phyloP scores from a whole-genome alignment of 1,140 invertebrate genomes.

The Venturia canescens region DNA sequence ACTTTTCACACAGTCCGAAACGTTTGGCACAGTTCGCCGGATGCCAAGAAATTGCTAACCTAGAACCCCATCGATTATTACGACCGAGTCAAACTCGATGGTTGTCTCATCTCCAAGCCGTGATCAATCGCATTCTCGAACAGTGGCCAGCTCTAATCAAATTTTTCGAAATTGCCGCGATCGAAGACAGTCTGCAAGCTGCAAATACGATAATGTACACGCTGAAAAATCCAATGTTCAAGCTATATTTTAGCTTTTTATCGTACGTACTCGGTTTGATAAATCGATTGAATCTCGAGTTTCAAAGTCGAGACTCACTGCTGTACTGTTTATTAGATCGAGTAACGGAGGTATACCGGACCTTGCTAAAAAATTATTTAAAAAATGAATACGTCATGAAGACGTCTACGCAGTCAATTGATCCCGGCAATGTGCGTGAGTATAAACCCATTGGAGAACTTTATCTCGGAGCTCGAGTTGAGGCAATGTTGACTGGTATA shows the following conservation, averaged over 20 bases:
- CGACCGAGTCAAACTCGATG: slow-evolving; percentile 64
- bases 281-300: slow-evolving; percentile 36
- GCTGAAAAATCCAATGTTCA: slow-evolving; percentile 10
- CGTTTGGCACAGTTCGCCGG: slow-evolving; percentile 56
- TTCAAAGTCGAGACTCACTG: slow-evolving; percentile 19
- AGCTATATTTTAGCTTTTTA: slow-evolving; percentile 28
- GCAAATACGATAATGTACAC: background rate
- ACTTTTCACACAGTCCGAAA: slow-evolving; percentile 61
- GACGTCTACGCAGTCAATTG: background rate
- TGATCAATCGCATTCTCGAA: slow-evolving; percentile 52
- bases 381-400: slow-evolving; percentile 18
- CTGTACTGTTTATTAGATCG: slow-evolving; percentile 4
- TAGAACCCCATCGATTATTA: slow-evolving; percentile 64
- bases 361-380: background rate
- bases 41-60: slow-evolving; percentile 63
- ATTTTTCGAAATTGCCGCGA: slow-evolving; percentile 33
- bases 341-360: slow-evolving; percentile 6
- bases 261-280: slow-evolving; percentile 35
- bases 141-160: slow-evolving; percentile 48
- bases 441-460: slow-evolving; percentile 9
- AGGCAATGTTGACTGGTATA: background rate
- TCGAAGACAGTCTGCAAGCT: slow-evolving; percentile 28
- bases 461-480: slow-evolving; percentile 26
- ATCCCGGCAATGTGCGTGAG: slow-evolving; percentile 1
- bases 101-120: slow-evolving; percentile 51